phyloP scores from a whole-genome alignment of 64 coral and sea anemone genomes.

The Pocillopora damicornis region DNA sequence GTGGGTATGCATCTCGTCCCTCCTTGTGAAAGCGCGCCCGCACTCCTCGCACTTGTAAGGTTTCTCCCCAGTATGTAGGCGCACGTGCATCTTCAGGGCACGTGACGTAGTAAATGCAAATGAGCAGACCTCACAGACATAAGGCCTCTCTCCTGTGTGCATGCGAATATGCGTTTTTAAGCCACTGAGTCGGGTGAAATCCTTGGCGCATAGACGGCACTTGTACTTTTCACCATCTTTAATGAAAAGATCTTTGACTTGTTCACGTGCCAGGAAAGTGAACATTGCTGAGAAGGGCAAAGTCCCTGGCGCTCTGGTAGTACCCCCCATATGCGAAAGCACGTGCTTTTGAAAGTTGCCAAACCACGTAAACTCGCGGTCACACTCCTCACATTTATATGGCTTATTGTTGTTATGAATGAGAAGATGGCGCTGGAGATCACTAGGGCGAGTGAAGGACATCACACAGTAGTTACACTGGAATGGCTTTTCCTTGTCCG shows the following conservation, averaged over 20 bases:
- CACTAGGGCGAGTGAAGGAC: conserved; percentile 85
- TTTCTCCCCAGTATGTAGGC: conserved; percentile 94
- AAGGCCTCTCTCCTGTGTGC: conserved; percentile 80
- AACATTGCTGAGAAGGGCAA: conserved; percentile 71
- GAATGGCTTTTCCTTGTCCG: conserved; percentile 58
- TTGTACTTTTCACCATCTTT: conserved; percentile 85
- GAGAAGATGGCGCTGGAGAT: conserved; percentile 79
- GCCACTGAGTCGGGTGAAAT: conserved; percentile 79
- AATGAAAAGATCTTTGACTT: conserved; percentile 89
- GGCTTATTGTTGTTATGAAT: conserved; percentile 93
- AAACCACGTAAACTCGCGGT: conserved; percentile 95
- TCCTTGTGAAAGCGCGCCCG: conserved; percentile 77
- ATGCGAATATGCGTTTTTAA: conserved; percentile 83
- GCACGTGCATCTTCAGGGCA: conserved; percentile 94
- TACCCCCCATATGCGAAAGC: conserved; percentile 70
- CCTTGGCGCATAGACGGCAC: conserved; percentile 72
- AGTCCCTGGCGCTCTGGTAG: conserved; percentile 25
- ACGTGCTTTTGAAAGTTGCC: conserved; percentile 96
- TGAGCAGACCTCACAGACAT: conserved; percentile 83
- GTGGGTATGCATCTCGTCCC: conserved; percentile 95
- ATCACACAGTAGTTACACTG: conserved; percentile 79
- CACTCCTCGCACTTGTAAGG: conserved; percentile 95
- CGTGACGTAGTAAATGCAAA: conserved; percentile 96
- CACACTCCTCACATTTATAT: conserved; percentile 93
- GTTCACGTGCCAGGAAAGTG: conserved; percentile 77